Percentiles rank a stretch among this genome's conserved stretches.
phyloP scores from a whole-genome alignment of 2,113 vertebrate genomes.

The Vanacampus margaritifer region DNA sequence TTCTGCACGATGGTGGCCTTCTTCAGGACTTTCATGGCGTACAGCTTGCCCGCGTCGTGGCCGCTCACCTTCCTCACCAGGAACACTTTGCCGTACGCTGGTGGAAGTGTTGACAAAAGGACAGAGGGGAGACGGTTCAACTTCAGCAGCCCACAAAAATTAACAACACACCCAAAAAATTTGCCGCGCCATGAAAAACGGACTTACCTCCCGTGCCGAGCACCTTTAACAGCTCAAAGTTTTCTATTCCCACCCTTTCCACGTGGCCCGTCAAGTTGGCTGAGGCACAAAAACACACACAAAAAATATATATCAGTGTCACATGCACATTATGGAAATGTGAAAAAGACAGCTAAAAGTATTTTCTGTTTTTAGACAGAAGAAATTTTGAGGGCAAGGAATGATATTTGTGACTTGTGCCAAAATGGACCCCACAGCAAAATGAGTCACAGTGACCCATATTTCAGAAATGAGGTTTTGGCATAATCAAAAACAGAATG shows the following conservation, averaged over 20 bases:
- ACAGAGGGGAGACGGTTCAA: conserved; percentile 9
- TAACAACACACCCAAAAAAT: not conserved
- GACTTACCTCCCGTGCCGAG: conserved; percentile 94
- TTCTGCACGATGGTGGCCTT: conserved; percentile 97
- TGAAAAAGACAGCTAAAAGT: not conserved
- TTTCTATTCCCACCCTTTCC: conserved; percentile 96
- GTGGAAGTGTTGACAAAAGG: conserved; percentile 1
- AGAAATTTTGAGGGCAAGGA: not conserved
- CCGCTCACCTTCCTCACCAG: conserved; percentile 94
- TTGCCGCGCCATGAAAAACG: not conserved
- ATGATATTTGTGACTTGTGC: too few species aligned
- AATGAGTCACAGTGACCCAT: too few species aligned
- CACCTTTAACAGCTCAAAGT: conserved; percentile 95
- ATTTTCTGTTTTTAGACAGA: not conserved
- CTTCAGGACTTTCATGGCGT: conserved; percentile 98
- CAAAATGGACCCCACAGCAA: too few species aligned
- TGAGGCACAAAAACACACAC: conserved; percentile 40
- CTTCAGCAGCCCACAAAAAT: not conserved
- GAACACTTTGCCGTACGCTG: conserved; percentile 97
- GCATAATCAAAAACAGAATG: too few species aligned
- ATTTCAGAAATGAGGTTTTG: too few species aligned
- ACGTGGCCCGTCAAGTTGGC: conserved; percentile 94
- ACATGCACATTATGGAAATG: not conserved
- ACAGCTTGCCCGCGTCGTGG: conserved; percentile 88
- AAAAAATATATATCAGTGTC: not conserved